These are phyloP conservation scores for Agrochola lychnidis DNA, from an alignment of 2,888 invertebrate species.

Conservation along the genomic window DNA sequence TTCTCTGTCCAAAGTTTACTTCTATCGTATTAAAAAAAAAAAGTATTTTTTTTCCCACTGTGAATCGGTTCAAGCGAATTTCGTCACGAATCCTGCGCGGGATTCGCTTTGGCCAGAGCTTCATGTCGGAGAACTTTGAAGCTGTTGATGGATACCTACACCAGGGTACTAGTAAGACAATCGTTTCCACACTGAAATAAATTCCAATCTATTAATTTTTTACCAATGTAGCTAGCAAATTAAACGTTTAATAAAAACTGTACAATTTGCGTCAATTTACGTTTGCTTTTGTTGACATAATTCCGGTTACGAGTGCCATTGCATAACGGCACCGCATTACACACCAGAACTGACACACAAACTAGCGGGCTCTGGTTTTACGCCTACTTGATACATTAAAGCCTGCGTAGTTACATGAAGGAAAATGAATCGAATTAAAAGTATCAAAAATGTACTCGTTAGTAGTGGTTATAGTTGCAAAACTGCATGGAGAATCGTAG, in stretches of 20 bases:
- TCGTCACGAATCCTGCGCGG: neutral
- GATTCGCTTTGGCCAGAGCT: neutral
- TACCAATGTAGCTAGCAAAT: neutral
- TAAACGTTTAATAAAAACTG: conserved; percentile 12
- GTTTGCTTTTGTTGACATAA: conserved; percentile 39
- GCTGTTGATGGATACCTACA: neutral
- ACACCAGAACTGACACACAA: conserved; percentile 45
- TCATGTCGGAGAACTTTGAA: neutral
- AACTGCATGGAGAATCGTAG: neutral
- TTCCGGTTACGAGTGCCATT: conserved; percentile 43
- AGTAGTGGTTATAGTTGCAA: neutral
- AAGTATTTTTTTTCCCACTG: no score
- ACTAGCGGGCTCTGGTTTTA: conserved; percentile 41
- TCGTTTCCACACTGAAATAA: neutral
- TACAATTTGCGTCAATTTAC: conserved; percentile 33
- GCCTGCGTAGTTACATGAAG: conserved; percentile 1
- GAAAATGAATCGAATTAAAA: conserved; percentile 28
- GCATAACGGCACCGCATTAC: conserved; percentile 50
- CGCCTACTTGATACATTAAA: conserved; percentile 53
- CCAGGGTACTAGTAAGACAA: neutral
- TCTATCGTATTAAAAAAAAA: no score
- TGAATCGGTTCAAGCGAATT: neutral
- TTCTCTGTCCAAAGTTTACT: neutral
- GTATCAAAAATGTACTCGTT: conserved; percentile 30
- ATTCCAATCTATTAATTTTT: neutral